Evolutionary conservation across 2,797 vertebrate genomes (phyloP).

Genomic region (Saxicola maurus): DNA sequence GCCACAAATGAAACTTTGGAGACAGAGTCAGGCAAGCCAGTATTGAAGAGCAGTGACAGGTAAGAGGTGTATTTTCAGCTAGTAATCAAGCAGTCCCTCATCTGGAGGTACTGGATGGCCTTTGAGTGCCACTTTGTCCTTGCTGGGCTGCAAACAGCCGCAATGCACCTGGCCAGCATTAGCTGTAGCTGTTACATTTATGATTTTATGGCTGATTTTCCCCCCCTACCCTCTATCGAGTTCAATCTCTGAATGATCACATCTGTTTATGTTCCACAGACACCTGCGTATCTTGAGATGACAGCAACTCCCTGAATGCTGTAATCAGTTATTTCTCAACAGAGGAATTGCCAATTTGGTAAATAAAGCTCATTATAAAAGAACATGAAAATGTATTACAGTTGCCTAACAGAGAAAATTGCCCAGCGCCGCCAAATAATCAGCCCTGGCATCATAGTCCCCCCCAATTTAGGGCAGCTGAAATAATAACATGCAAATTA

Average conservation of each 20-base stretch:
- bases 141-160: background rate
- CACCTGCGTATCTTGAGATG: conserved; percentile 68
- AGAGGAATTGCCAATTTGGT: conserved; percentile 72
- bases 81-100: background rate
- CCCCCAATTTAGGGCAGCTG: background rate
- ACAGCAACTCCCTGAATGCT: conserved; percentile 65
- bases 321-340: conserved; percentile 72
- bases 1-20: background rate
- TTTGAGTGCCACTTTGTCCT: conserved; percentile 16
- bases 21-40: background rate
- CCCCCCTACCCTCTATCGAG: background rate
- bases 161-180: conserved; percentile 14
- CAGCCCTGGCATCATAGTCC: conserved; percentile 21
- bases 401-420: conserved; percentile 62
- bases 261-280: conserved; percentile 67
- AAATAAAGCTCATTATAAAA: conserved; percentile 71
- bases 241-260: conserved; percentile 59
- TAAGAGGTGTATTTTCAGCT: background rate
- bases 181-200: conserved; percentile 13
- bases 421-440: conserved; percentile 37
- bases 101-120: background rate
- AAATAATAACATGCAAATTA: conserved; percentile 43
- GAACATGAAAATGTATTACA: conserved; percentile 60
- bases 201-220: conserved; percentile 29
- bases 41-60: background rate